phyloP scores from a whole-genome alignment of 2,888 invertebrate genomes.

The Stegana nigrithorax region DNA sequence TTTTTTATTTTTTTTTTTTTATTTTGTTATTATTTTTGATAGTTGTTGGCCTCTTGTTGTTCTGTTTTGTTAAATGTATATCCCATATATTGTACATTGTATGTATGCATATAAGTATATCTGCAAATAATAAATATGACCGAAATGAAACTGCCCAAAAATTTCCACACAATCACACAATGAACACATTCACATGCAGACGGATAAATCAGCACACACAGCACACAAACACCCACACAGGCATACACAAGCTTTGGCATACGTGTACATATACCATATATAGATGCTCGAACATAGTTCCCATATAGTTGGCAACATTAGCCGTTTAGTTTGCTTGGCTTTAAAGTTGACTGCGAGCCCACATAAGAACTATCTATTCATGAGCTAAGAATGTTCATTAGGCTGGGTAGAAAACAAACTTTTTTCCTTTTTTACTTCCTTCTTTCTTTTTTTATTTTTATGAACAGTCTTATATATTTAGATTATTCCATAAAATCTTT shows the following conservation, averaged over 20 bases:
- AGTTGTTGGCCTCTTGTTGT: conserved; percentile 45
- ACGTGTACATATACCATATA: too few relatives aligned
- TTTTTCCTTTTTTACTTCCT: too few relatives aligned
- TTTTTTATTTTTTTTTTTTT: too few relatives aligned
- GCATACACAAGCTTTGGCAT: conserved; percentile 19
- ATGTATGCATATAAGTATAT: conserved; percentile 47
- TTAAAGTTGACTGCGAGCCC: conserved; percentile 58
- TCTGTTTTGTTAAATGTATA: too few relatives aligned
- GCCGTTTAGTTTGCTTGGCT: conserved; percentile 56
- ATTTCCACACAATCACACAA: conserved; percentile 58
- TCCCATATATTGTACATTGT: too few relatives aligned
- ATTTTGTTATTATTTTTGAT: conserved; percentile 12
- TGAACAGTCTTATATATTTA: too few relatives aligned
- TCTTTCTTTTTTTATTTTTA: too few relatives aligned
- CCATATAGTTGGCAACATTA: conserved; percentile 42
- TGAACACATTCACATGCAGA: conserved; percentile 37
- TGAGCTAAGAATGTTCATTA: conserved; percentile 26
- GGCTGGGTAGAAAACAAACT: too few relatives aligned
- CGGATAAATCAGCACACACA: conserved; percentile 28
- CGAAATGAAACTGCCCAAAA: conserved; percentile 65
- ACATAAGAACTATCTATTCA: conserved; percentile 55
- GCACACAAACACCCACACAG: conserved; percentile 29
- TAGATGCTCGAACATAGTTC: too few relatives aligned
- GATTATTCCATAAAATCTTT: too few relatives aligned
- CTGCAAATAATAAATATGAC: conserved; percentile 65